Evolutionary conservation across 2,113 vertebrate genomes (phyloP), one percentile per base, ranked within the genome.

Genomic region (Camelus bactrianus): DNA sequence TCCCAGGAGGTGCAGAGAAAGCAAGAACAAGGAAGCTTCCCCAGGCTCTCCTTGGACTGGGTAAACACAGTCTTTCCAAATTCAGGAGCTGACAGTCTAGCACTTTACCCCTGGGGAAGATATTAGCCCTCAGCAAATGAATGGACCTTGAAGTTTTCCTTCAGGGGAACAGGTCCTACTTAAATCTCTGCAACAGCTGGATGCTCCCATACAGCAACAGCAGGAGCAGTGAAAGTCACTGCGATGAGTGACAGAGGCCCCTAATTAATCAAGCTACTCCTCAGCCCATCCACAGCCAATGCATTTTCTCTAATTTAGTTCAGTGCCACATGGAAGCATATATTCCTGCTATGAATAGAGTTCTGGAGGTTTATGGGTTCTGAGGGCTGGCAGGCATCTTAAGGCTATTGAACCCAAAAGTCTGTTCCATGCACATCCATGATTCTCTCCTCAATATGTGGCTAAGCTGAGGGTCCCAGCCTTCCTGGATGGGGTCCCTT

Each of bases 241-340:
- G 17, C 0, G 0, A 28, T 8, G 64, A n/a, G 3, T 64, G 79
- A 58, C 8, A 4, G 6, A 32, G 69, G 62, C 52, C 70, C 60
- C 80, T 90, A 90, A 90, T 96, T 80, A 80, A 96, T 96, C 90
- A 96, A 85, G 58, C 79, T 52, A 14, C 46, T 52, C n/a, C 30
- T 20, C 6, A 11, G 22, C 58, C 48, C 65, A 56, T 48, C 52
- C 2, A 3, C 24, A 91, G 30, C 30, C 82, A 50, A 26, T 26
- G 83, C 0, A 26, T 30, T 76, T 64, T 76, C 52, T 94, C 65
- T 92, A 64, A 88, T 79, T 93, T 35, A 76, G 17, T 46, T 95
- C 70, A 69, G 16, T 72, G 38, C 65, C 17, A 56, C 69, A 30
- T 26, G 75, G 58, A 70, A 76, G 46, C 69, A 3, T 30, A 26